Base-by-base conservation (phyloP, 2,797 vertebrate genomes). In the Microchirus variegatus region DNA sequence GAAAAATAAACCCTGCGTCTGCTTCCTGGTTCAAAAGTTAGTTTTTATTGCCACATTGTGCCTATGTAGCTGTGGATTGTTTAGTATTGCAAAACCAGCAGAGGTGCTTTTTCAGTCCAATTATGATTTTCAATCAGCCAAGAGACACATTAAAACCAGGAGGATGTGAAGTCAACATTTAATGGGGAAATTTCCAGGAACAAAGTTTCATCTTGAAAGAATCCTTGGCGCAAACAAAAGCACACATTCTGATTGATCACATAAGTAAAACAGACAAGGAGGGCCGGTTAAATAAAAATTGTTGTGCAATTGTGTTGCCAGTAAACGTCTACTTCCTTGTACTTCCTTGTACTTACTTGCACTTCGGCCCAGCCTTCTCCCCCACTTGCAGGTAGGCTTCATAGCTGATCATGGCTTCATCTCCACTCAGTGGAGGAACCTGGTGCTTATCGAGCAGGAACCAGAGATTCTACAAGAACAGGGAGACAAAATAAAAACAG, bases 331-430 rank as follows among this genome's bases (percentile, higher is more conserved):
- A 12, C 53, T 70, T 22, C 47, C 14, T 48, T 59, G 8, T 16
- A 12, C 53, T 70, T 22, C 47, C 14, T 48, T 59, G 8, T 51
- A 76, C 94, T 92, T 88, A 99, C 97, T 92, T 95, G 96, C 97
- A 98, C 80, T 99, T 99, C 37, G 91, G 77, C 67, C 97, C 98
- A 35, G 98, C 95, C 84, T 95, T 96, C 71, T 96, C 95, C 63
- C 95, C 95, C 63, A 98, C 97, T 85, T 95, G 94, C 86, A 97
- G 85, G 89, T 95, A 99, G 63, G 94, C 95, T 78, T 96, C 95
- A 58, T 99, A 99, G 90, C 94, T 99, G 77, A 99, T 98, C 96
- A 98, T 98, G 68, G 96, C 96, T 88, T 99, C 97, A 48, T 99
- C 98, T 22, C 96, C 95, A 67, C 87, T 93, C 84, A 96, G 85